Evolutionary conservation across 2,797 vertebrate species (phyloP), one percentile per base, ranked within the genome.

Genomic region (Bradypus variegatus): DNA sequence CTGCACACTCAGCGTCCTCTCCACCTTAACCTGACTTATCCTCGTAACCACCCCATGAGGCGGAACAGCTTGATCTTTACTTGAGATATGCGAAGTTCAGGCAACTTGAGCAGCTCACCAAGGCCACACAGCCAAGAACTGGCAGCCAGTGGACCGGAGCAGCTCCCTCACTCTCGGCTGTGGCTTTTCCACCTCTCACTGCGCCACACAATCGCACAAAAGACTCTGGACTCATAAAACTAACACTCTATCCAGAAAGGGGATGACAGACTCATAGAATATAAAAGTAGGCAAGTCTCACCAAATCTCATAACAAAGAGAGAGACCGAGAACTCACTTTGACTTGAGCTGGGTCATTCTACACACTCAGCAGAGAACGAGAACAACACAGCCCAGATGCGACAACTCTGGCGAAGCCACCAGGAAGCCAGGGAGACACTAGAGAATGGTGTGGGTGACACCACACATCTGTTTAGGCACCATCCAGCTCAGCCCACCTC

Each of bases 131-230:
- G 70, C 48, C 31, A 1, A 0, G 25, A 6, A 4, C 0, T 2
- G 9, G 55, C 29, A 6, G 45, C 5, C 14, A n/a, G 0, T 0
- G 41, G n/a, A 5, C 7, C 4, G 0, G 4, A 6, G 13, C 14
- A 33, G 8, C 36, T 72, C 69, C 2, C 1, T 14, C 62, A 4
- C 10, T 27, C 50, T 3, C 18, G 21, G 6, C n/a, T 8, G 15
- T 4, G 10, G 29, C 84, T 18, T 19, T 19, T 27, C 29, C 64
- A 12, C 53, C 55, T 29, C 80, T 50, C 80, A 29, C 48, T 7
- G 3, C 3, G 23, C 21, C 64, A 45, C 84, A 6, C 7, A 48
- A 1, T 6, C 29, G 3, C 23, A 41, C 80, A 8, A 2, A 16
- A 27, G n/a, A 45, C 36, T 55, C 55, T 0, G 29, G 79, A 33